Percentiles rank a stretch among this genome's conserved stretches.
These are phyloP conservation scores for Clistopyga incitator DNA, from an alignment of 2,888 invertebrate species.

Conservation along the genomic window DNA sequence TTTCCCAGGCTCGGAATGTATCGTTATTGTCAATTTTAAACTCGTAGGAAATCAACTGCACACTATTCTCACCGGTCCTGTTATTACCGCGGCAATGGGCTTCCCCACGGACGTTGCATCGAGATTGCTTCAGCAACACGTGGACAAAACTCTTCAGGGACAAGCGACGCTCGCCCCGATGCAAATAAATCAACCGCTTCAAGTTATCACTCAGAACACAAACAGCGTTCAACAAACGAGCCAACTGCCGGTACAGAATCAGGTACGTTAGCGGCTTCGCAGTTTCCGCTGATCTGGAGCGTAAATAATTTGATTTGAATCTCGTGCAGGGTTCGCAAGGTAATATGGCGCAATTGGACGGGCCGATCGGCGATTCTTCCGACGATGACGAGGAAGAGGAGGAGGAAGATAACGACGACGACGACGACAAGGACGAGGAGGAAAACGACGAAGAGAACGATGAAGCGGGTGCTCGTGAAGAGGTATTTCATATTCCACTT, in stretches of 20 bases:
- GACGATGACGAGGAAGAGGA: constrained; percentile 93
- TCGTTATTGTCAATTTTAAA: neutral
- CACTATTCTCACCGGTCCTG: constrained; percentile 92
- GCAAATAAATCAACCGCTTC: constrained; percentile 79
- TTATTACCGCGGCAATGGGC: constrained; percentile 95
- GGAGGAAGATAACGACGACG: constrained; percentile 87
- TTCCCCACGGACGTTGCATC: constrained; percentile 93
- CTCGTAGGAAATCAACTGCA: constrained; percentile 86
- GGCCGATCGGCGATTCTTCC: constrained; percentile 88
- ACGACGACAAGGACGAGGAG: constrained; percentile 85
- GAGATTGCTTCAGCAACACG: constrained; percentile 94
- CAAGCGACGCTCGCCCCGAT: constrained; percentile 83
- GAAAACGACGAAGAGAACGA: constrained; percentile 84
- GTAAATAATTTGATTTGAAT: neutral
- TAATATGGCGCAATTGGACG: constrained; percentile 86
- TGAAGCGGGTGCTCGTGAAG: constrained; percentile 81
- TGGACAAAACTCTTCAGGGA: constrained; percentile 91
- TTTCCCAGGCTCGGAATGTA: no score
- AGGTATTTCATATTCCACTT: constrained; percentile 73
- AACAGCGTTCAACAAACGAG: constrained; percentile 74
- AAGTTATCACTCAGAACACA: constrained; percentile 76
- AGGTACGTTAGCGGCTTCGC: constrained; percentile 69
- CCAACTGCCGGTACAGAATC: constrained; percentile 77
- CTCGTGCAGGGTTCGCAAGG: constrained; percentile 70
- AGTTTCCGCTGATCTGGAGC: neutral